These are phyloP conservation scores for Drosophila mulleri DNA, from an alignment of 2,888 invertebrate genomes.

Conservation along the genomic window DNA sequence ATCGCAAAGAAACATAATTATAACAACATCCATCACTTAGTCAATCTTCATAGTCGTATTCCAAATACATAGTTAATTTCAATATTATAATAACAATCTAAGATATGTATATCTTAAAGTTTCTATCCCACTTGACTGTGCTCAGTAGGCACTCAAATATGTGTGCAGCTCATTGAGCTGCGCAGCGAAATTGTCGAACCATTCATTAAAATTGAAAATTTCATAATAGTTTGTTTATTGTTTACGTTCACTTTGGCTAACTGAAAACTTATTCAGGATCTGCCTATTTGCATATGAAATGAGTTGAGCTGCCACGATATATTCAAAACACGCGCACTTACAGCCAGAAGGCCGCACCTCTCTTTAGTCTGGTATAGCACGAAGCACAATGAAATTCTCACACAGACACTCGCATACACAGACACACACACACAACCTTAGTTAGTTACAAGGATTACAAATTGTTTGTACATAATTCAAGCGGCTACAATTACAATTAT, in stretches of 20 bases:
- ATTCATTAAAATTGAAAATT: conserved; percentile 13
- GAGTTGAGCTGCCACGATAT: conserved; percentile 7
- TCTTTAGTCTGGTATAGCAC: conserved; percentile 31
- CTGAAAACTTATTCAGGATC: conserved; percentile 22
- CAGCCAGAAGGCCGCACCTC: conserved; percentile 31
- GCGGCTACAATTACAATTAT: conserved; percentile 36
- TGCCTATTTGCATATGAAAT: conserved; percentile 30
- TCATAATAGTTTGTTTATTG: conserved; percentile 9
- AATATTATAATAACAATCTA: background rate
- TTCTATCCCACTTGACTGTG: background rate
- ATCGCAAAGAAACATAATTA: too few species aligned
- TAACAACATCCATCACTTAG: too few species aligned
- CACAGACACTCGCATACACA: background rate
- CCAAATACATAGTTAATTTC: background rate
- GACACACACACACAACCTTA: conserved; percentile 11
- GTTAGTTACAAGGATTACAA: conserved; percentile 47
- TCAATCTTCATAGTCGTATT: background rate
- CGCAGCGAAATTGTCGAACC: background rate
- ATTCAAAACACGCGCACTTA: conserved; percentile 1
- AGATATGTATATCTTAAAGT: too few species aligned
- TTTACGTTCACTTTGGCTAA: conserved; percentile 6
- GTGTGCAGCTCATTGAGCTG: background rate
- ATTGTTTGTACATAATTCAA: conserved; percentile 54
- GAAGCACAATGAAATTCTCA: conserved; percentile 12
- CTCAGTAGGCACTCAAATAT: background rate